Base-by-base conservation (phyloP, 2,888 invertebrate species). In the Ectemnius lituratus region DNA sequence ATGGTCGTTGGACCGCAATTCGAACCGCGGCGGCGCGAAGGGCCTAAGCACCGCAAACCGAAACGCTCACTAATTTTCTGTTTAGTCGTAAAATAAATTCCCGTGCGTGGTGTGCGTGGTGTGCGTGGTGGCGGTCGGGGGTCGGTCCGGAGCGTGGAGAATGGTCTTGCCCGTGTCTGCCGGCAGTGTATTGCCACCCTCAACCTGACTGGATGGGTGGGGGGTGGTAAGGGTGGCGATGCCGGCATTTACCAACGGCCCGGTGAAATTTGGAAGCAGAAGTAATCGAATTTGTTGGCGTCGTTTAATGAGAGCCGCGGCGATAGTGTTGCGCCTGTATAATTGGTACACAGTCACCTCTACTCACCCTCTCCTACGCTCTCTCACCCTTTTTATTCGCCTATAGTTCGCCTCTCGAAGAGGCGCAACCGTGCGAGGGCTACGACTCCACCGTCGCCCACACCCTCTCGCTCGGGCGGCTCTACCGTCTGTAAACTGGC, bases 211-310 rank as follows among this genome's bases (percentile, higher is more conserved):
- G 14, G 16, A 13, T 37, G 28, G 58, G 52, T 56, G 49, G 28
- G 63, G 23, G 18, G 61, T 20, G 65, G 78, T 74, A 79, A 79
- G 85, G 83, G 82, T 70, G 70, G 76, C 67, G 67, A 64, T 78
- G 82, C 80, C 75, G 81, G 80, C 84, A 85, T 86, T 87, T 85
- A 86, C 86, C 77, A 16, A 13, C 52, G 81, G 79, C 83, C 68
- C 84, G 83, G 84, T 87, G 83, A 89, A 90, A 89, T 90, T 90
- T 88, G 85, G 87, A 88, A 89, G 84, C 88, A 87, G 87, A 88
- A 90, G 89, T 90, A 90, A 90, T 90, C 90, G 89, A 90, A 90
- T 90, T 89, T 88, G 90, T 90, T 89, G 88, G 88, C 88, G 87
- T 89, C 90, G 88, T 89, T 90, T 90, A 90, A 90, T 88, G 90